Evolutionary conservation across 2,888 invertebrate genomes (phyloP).

Genomic region (Pammene fasciana): DNA sequence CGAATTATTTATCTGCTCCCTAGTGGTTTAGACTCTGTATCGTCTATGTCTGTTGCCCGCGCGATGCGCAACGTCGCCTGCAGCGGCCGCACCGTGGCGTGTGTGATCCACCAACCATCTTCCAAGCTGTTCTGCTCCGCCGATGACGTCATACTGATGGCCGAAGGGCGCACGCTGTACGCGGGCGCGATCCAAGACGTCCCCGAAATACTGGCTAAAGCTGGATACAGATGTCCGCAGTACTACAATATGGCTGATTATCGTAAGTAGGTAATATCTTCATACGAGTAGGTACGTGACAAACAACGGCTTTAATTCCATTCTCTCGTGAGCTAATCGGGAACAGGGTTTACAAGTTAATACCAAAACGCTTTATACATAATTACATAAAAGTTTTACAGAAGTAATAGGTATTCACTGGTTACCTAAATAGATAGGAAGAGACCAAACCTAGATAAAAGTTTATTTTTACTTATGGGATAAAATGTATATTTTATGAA

Average conservation of each 20-base stretch:
- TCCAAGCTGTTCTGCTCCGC: constrained; percentile 89
- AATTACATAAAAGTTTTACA: too few species aligned
- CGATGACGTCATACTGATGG: constrained; percentile 88
- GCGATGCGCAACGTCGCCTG: constrained; percentile 85
- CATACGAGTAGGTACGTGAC: too few species aligned
- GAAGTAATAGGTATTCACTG: too few species aligned
- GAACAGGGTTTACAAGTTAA: too few species aligned
- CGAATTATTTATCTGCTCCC: constrained; percentile 46
- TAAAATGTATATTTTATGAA: too few species aligned
- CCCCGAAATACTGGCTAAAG: constrained; percentile 82
- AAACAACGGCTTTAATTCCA: too few species aligned
- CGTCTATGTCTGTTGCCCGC: constrained; percentile 86
- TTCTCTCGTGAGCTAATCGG: too few species aligned
- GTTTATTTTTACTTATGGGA: too few species aligned
- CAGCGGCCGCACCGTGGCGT: constrained; percentile 87
- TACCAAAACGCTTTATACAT: too few species aligned
- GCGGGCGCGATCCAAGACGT: constrained; percentile 85
- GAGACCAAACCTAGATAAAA: too few species aligned
- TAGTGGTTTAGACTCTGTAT: constrained; percentile 85
- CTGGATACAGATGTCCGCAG: constrained; percentile 86
- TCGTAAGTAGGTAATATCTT: constrained; percentile 72
- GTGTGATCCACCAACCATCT: constrained; percentile 91
- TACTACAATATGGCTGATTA: constrained; percentile 92
- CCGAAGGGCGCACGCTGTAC: constrained; percentile 87
- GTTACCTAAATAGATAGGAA: too few species aligned